Percentiles rank a stretch among this genome's conserved stretches.
Evolutionary conservation across 2,888 invertebrate genomes (phyloP).

Genomic region (Tinea trinotella): DNA sequence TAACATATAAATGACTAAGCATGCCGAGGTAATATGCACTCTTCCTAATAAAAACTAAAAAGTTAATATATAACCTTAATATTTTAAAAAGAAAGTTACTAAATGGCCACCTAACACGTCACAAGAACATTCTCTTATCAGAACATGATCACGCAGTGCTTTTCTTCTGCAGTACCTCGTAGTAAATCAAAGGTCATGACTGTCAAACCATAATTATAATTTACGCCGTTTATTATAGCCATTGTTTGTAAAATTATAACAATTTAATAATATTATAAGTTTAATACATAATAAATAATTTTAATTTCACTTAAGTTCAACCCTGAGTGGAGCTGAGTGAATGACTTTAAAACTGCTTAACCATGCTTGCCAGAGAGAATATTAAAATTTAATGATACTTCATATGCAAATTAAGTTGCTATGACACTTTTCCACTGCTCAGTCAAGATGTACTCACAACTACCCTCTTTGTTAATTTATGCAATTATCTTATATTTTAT

Average conservation of each 20-base stretch:
- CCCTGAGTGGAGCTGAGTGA: neutral
- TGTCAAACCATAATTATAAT: neutral
- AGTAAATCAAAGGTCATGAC: neutral
- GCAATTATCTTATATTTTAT: neutral
- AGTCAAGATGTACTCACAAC: neutral
- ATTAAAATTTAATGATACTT: slow-evolving; percentile 42
- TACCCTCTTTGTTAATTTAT: neutral
- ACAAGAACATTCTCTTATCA: slow-evolving; percentile 9
- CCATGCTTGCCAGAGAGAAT: neutral
- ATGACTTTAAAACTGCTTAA: slow-evolving; percentile 15
- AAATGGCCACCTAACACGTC: slow-evolving; percentile 3
- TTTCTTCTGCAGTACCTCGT: slow-evolving; percentile 3
- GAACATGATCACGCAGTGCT: neutral
- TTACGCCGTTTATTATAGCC: too few relatives aligned
- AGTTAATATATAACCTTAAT: neutral
- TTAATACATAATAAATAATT: neutral
- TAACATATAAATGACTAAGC: slow-evolving; percentile 1
- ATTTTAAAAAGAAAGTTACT: neutral
- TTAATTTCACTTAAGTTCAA: neutral
- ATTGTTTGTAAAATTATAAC: neutral
- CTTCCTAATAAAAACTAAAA: neutral
- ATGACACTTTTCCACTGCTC: slow-evolving; percentile 21
- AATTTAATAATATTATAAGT: neutral
- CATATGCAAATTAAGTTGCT: slow-evolving; percentile 39
- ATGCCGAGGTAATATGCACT: slow-evolving; percentile 1